phyloP scores from a whole-genome alignment of 35 echinoderm and acorn worm genomes.

The Eucidaris tribuloides region DNA sequence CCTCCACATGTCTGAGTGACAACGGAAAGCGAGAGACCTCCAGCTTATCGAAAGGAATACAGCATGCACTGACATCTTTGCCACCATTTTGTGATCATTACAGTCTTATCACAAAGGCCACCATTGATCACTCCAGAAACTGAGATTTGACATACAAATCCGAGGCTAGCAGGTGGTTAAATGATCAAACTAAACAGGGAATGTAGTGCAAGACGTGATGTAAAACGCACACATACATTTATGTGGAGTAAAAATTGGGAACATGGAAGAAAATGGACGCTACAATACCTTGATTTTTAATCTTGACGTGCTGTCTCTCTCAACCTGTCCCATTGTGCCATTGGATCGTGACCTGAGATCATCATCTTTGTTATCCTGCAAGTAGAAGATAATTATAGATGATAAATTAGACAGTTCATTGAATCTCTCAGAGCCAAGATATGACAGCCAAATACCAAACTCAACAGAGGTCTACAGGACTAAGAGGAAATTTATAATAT shows the following conservation, averaged over 20 bases:
- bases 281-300: slow-evolving; percentile 24
- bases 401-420: no score
- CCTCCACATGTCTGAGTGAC: no score
- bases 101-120: not conserved
- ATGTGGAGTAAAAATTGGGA: not conserved
- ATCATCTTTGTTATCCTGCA: not conserved
- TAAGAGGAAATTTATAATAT: no score
- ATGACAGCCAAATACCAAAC: no score
- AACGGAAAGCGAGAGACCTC: no score
- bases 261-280: not conserved
- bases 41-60: no score
- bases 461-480: no score
- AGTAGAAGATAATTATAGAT: no score
- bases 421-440: no score
- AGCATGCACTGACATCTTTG: no score
- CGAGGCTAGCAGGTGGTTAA: not conserved
- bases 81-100: no score
- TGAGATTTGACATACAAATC: not conserved
- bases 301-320: not conserved
- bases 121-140: not conserved
- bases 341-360: not conserved
- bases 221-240: not conserved
- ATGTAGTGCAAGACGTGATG: not conserved
- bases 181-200: not conserved
- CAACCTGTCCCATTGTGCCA: not conserved